Percentiles rank a stretch among this genome's conserved stretches.
These are phyloP conservation scores for Nycticebus coucang DNA, from an alignment of 2,113 vertebrate genomes.

Conservation along the genomic window DNA sequence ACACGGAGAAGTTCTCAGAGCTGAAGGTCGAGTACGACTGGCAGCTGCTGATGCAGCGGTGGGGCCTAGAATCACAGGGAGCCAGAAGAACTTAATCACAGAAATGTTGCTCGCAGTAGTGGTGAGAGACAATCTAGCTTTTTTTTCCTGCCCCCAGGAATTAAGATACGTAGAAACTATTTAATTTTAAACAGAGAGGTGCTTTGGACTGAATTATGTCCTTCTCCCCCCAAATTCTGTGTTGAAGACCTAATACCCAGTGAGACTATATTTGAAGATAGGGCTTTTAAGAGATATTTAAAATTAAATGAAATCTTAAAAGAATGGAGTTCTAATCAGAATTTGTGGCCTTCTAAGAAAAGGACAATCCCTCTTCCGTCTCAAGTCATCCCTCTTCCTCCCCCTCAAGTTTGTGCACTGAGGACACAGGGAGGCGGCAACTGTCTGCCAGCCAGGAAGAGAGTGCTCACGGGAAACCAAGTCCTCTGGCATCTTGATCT, in stretches of 20 bases:
- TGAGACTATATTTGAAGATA: background rate
- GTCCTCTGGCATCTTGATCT: background rate
- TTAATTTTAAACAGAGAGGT: background rate
- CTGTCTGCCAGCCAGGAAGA: background rate
- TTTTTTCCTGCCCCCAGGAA: background rate
- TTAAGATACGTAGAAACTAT: background rate
- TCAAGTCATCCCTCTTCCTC: background rate
- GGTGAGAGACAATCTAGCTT: background rate
- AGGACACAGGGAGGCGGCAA: background rate
- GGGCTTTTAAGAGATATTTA: background rate
- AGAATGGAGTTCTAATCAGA: background rate
- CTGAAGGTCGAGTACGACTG: slow-evolving; percentile 99
- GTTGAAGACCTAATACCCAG: background rate
- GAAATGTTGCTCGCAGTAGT: background rate
- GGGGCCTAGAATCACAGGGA: slow-evolving; percentile 87
- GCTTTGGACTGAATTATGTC: background rate
- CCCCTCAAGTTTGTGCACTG: background rate
- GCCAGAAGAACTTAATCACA: background rate
- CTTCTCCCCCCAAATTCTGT: background rate
- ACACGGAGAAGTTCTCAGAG: slow-evolving; percentile 98
- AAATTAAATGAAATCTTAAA: background rate
- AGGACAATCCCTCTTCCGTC: background rate
- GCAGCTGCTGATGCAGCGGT: slow-evolving; percentile 96
- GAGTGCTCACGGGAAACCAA: background rate
- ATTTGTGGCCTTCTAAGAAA: background rate